These are phyloP conservation scores for Marasmarcha lunaedactyla DNA, from an alignment of 2,888 invertebrate genomes.

Conservation along the genomic window DNA sequence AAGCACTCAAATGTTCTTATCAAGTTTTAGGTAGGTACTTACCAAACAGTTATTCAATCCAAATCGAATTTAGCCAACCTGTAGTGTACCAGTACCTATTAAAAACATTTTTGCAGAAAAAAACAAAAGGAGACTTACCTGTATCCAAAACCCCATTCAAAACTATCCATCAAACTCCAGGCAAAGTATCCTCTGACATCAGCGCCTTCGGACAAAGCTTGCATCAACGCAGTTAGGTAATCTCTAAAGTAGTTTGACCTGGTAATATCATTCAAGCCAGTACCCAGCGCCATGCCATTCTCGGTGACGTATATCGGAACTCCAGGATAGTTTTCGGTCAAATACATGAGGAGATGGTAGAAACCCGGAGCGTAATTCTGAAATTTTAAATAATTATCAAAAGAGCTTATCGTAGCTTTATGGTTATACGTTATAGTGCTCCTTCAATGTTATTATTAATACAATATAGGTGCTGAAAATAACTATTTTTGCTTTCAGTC, in stretches of 20 bases:
- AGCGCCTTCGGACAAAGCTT: conserved; percentile 33
- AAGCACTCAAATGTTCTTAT: too few relatives aligned
- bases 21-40: too few relatives aligned
- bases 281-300: conserved; percentile 48
- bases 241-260: neutral
- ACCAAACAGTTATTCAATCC: too few relatives aligned
- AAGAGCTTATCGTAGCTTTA: too few relatives aligned
- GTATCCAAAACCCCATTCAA: conserved; percentile 66
- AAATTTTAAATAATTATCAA: neutral
- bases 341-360: conserved; percentile 8
- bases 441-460: too few relatives aligned
- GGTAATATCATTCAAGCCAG: conserved; percentile 13
- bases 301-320: conserved; percentile 38
- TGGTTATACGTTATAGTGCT: too few relatives aligned
- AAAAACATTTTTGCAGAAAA: too few relatives aligned
- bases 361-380: conserved; percentile 13
- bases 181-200: conserved; percentile 50
- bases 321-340: conserved; percentile 10
- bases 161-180: conserved; percentile 70
- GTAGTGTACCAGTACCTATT: too few relatives aligned
- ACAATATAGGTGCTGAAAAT: too few relatives aligned
- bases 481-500: too few relatives aligned
- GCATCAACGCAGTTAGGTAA: conserved; percentile 19
- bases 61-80: too few relatives aligned
- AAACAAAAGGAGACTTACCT: too few relatives aligned